Evolutionary conservation across 2,888 invertebrate genomes (phyloP), one percentile per base, ranked within the genome.

Genomic region (Lasioglossum malachurum): DNA sequence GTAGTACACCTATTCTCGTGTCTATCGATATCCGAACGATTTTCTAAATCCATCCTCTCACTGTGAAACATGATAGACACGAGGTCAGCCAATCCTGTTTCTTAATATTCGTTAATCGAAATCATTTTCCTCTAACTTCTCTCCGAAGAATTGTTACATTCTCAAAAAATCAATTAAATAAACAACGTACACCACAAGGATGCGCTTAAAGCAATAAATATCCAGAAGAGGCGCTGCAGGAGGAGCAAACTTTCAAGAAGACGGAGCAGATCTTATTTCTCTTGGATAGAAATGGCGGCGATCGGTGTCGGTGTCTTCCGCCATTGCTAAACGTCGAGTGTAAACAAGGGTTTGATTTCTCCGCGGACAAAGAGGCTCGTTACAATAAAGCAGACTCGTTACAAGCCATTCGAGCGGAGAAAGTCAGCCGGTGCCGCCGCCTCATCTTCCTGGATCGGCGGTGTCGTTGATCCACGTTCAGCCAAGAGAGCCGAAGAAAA

Each of bases 401-500:
- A 72, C 84, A 53, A 67, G 75, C 27, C 78, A 41, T 57, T 84
- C 85, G 80, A 85, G 72, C 79, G 75, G 85, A 84, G 85, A 84
- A 85, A 85, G 85, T 85, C 41, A 57, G 41, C 75, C 84, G 73
- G 57, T 69, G 75, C 69, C 49, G 83, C 69, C 49, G 83, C 49
- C 78, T 77, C 86, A 82, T 87, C 87, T 86, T 87, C 83, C 87
- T 86, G 80, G 87, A 83, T 87, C 82, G 81, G 44, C 44, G 77
- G 60, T 80, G 86, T 86, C 85, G 86, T 86, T 86, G 86, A 81
- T 81, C 86, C 86, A 75, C 75, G 78, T 7, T 41, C 41, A 10
- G 12, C 10, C 44, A n/a, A n/a, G 53, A 23, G 38, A 19, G 35
- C 69, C 69, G 75, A 76, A 78, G 73, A 85, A 85, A 87, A 85